Conservation (phyloP, 2,113 vertebrate genomes). For the Notarius quadriscutis region DNA sequence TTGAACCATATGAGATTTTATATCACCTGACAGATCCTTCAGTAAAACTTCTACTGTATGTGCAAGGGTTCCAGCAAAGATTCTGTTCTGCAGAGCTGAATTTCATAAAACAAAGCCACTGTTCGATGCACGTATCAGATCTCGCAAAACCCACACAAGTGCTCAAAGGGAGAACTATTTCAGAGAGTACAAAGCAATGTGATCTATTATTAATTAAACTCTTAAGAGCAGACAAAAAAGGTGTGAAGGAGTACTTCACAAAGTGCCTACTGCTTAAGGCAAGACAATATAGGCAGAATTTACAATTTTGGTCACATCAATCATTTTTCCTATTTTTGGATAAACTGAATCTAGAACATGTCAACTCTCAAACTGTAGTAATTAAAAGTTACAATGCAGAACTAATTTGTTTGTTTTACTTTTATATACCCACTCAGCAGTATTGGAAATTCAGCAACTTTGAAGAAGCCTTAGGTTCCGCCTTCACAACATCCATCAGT, state of each 20-base stretch:
- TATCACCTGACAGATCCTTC: background rate
- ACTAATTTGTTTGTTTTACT: background rate
- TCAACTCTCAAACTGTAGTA: background rate
- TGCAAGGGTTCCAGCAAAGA: background rate
- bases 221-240: slow-evolving; percentile 13
- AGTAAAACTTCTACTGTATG: background rate
- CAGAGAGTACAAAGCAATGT: background rate
- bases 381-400: background rate
- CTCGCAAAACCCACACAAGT: background rate
- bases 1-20: background rate
- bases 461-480: background rate
- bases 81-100: background rate
- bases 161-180: background rate
- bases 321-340: background rate
- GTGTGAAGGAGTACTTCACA: background rate
- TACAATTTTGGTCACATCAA: background rate
- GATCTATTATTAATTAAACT: slow-evolving; percentile 9
- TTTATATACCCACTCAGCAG: no score
- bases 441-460: background rate
- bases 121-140: background rate
- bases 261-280: background rate
- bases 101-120: background rate
- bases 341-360: background rate
- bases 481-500: background rate
- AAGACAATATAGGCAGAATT: background rate